Evolutionary conservation across 2,797 vertebrate species (phyloP), one percentile per base, ranked within the genome.

Genomic region (Sibirionetta formosa): DNA sequence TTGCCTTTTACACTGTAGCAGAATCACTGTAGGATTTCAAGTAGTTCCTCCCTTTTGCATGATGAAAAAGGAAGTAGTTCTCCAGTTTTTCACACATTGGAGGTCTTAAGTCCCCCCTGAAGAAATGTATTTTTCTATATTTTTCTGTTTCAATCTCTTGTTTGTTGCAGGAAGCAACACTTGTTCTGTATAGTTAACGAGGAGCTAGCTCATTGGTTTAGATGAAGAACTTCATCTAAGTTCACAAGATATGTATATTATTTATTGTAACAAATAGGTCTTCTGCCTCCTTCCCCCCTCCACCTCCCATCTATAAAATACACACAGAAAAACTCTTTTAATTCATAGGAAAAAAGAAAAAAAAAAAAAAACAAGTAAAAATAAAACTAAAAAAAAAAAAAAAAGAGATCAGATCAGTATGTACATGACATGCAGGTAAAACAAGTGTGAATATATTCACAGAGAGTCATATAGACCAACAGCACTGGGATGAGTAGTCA

Each of bases 361-460:
- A 26, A 46, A 42, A 16, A 29, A 17, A 16, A 29, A 16, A 4
- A 36, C 7, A 38, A 18, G 40, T 40, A 17, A 10, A 54, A 24
- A 7, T 16, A 11, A 63, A 29, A 38, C 38, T 38, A 11, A 13
- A 8, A 11, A 27, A 38, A 38, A 38, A 38, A 15, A 26, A 26
- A 29, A 40, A 20, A 13, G 7, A n/a, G 35, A 56, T 0, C 3
- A 61, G 10, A 10, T 40, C 20, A 26, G 3, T 54, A 7, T 16
- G 38, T 38, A 15, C 14, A 42, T 23, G 23, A 7, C 10, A 46
- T 68, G 73, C 18, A 57, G 24, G 15, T 53, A 48, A 90, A 81
- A 86, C 29, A 3, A 56, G 8, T 71, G 50, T 75, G 44, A 36
- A 73, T 65, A 56, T 46, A 1, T 51, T 23, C 36, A 46, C 70